Evolutionary conservation across 1,140 invertebrate species (phyloP).

Genomic region (Euglossa dilemma): DNA sequence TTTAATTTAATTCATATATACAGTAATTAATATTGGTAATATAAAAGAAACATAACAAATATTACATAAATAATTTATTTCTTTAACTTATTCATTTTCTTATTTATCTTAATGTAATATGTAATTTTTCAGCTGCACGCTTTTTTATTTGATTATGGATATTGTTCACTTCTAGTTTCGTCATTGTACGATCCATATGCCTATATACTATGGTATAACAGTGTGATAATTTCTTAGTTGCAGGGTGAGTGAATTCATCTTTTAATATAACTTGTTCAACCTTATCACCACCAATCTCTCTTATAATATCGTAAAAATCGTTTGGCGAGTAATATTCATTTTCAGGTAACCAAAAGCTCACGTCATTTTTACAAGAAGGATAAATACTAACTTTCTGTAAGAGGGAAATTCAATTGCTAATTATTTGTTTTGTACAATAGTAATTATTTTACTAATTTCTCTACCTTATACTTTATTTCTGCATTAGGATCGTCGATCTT

Average conservation of each 20-base stretch:
- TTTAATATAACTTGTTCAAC: slow-evolving; percentile 95
- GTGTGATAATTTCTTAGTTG: slow-evolving; percentile 91
- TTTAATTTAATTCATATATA: slow-evolving; percentile 1
- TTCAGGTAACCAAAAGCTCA: slow-evolving; percentile 97
- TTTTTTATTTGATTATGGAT: slow-evolving; percentile 92
- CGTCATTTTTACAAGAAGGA: slow-evolving; percentile 95
- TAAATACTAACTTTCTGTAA: slow-evolving; percentile 93
- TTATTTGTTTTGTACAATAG: background rate
- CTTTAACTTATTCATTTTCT: slow-evolving; percentile 42
- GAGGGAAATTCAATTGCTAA: slow-evolving; percentile 32
- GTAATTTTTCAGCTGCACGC: slow-evolving; percentile 84
- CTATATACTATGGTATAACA: slow-evolving; percentile 97
- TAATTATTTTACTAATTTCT: background rate
- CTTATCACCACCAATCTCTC: slow-evolving; percentile 93
- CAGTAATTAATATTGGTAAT: background rate
- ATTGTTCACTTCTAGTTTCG: slow-evolving; percentile 93
- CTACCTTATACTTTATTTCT: slow-evolving; percentile 86
- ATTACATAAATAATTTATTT: background rate
- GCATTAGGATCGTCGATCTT: slow-evolving; percentile 87
- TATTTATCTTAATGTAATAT: slow-evolving; percentile 88
- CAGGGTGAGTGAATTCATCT: slow-evolving; percentile 95
- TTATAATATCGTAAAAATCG: slow-evolving; percentile 97
- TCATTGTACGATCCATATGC: slow-evolving; percentile 95
- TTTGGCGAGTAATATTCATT: slow-evolving; percentile 87
- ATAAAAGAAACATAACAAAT: background rate